These are phyloP conservation scores for Drosophila cognata DNA, from an alignment of 2,888 invertebrate genomes.

Conservation along the genomic window DNA sequence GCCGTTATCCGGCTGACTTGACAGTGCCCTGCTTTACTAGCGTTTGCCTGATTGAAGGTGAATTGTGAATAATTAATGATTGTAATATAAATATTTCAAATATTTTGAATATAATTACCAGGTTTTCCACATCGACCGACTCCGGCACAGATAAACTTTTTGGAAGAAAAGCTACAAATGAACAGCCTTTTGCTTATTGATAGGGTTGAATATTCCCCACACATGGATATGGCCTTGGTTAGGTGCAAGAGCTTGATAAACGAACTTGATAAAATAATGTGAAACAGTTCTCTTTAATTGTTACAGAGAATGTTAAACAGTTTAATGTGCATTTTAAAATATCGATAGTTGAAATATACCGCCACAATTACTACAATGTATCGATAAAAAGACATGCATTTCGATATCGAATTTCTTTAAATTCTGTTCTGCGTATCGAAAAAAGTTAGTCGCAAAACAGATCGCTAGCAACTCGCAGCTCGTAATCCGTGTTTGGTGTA, in stretches of 20 bases:
- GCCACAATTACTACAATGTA: not conserved
- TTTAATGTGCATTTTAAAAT: not conserved
- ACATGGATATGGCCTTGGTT: conserved; percentile 42
- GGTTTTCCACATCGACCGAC: conserved; percentile 51
- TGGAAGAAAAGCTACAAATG: conserved; percentile 34
- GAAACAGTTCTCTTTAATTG: not conserved
- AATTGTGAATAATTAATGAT: not conserved
- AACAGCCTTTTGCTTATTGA: conserved; percentile 48
- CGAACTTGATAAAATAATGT: conserved; percentile 9
- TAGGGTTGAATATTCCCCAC: conserved; percentile 30
- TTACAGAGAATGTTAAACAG: not conserved
- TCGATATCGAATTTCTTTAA: conserved; percentile 18
- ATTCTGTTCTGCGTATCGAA: conserved; percentile 17
- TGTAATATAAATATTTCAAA: not conserved
- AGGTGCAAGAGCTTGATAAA: conserved; percentile 23
- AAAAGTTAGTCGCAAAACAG: conserved; percentile 58
- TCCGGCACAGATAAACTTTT: conserved; percentile 39
- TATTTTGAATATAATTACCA: conserved; percentile 6
- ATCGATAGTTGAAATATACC: conserved; percentile 27
- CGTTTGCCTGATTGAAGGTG: conserved; percentile 61
- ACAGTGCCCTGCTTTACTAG: conserved; percentile 48
- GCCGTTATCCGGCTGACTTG: conserved; percentile 58
- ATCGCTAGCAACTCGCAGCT: conserved; percentile 47
- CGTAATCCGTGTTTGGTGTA: conserved; percentile 32
- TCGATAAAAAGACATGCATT: conserved; percentile 17